phyloP scores from a whole-genome alignment of 2,888 invertebrate species.

The Melikaiella ostensackeni region DNA sequence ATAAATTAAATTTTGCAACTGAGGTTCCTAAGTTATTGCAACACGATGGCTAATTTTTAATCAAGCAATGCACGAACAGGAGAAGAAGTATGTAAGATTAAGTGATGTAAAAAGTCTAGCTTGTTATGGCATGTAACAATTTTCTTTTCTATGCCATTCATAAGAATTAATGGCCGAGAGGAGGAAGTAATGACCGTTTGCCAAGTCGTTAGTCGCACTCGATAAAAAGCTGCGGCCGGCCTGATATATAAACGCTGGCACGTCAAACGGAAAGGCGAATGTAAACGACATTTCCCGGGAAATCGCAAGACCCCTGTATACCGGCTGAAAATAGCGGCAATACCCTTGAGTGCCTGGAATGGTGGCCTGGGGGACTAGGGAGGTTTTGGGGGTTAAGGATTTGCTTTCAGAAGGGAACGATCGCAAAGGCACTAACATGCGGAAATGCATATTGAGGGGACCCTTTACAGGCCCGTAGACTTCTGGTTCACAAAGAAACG shows the following conservation, averaged over 20 bases:
- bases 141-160: slow-evolving; percentile 25
- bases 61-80: neutral
- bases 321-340: slow-evolving; percentile 68
- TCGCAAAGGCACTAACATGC: slow-evolving; percentile 64
- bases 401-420: slow-evolving; percentile 69
- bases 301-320: slow-evolving; percentile 54
- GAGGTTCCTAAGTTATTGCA: neutral
- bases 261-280: slow-evolving; percentile 60
- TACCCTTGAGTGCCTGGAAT: slow-evolving; percentile 72
- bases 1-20: too few species aligned
- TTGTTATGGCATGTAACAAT: slow-evolving; percentile 26
- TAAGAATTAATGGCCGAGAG: slow-evolving; percentile 23
- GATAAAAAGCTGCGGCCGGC: slow-evolving; percentile 51
- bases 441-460: slow-evolving; percentile 72
- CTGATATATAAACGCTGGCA: slow-evolving; percentile 54
- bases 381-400: slow-evolving; percentile 67
- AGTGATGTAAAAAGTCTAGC: slow-evolving; percentile 18
- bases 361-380: slow-evolving; percentile 58
- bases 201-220: slow-evolving; percentile 52
- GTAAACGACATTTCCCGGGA: slow-evolving; percentile 66
- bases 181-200: slow-evolving; percentile 53
- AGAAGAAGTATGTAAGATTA: slow-evolving; percentile 18
- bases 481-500: slow-evolving; percentile 42
- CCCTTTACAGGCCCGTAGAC: slow-evolving; percentile 59
- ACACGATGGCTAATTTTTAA: slow-evolving; percentile 9